Conservation (phyloP, 2,797 vertebrate genomes). For the Pygocentrus nattereri region DNA sequence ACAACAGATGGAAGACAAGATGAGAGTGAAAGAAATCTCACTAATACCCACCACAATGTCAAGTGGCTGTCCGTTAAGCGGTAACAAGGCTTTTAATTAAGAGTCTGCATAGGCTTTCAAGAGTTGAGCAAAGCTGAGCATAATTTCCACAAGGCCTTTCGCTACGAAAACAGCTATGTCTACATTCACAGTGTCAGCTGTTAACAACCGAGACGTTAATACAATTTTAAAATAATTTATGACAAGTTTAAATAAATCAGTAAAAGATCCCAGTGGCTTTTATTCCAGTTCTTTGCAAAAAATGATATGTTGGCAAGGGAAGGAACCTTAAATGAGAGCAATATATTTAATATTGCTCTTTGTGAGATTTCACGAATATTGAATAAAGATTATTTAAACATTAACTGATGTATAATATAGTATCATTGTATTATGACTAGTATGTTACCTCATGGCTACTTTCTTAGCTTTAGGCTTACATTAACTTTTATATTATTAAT, state of each 20-base stretch:
- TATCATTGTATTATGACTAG: no score
- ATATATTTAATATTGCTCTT: background rate
- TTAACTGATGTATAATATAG: no score
- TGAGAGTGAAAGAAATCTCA: slow-evolving; percentile 44
- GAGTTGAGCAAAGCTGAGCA: slow-evolving; percentile 30
- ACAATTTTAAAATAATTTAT: slow-evolving; percentile 8
- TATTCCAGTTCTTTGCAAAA: background rate
- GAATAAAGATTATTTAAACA: background rate
- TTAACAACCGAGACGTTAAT: background rate
- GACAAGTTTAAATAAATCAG: background rate
- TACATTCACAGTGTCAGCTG: slow-evolving; percentile 12
- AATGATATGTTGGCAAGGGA: background rate
- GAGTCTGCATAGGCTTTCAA: slow-evolving; percentile 14
- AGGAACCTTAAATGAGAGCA: background rate
- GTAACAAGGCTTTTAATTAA: slow-evolving; percentile 49
- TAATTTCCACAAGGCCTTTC: slow-evolving; percentile 1
- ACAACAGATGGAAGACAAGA: slow-evolving; percentile 53
- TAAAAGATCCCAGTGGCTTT: slow-evolving; percentile 24
- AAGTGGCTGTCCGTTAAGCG: slow-evolving; percentile 51
- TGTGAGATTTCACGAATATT: background rate
- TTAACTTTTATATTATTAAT: no score
- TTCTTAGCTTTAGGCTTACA: no score
- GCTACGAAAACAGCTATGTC: background rate
- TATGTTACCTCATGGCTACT: no score
- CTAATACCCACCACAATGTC: slow-evolving; percentile 50